These are phyloP conservation scores for Strigamia crassipes DNA, from an alignment of 2,888 invertebrate genomes.

Conservation along the genomic window DNA sequence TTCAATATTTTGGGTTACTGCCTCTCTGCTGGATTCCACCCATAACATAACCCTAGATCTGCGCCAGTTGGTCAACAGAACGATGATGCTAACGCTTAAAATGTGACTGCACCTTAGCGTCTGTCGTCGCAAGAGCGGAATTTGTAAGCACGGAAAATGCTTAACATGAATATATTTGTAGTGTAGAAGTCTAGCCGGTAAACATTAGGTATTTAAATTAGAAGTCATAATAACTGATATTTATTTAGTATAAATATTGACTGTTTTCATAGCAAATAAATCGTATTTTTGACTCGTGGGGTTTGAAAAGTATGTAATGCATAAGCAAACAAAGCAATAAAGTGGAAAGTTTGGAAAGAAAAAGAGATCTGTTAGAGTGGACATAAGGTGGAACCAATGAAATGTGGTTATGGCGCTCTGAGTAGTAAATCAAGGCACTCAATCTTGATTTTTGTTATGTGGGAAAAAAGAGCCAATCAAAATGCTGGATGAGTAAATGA, in stretches of 20 bases:
- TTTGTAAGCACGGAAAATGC: too few species aligned
- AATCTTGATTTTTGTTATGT: background rate
- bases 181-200: too few species aligned
- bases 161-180: too few species aligned
- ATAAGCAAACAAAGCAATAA: background rate
- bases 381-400: constrained; percentile 1
- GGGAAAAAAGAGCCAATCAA: background rate
- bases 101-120: too few species aligned
- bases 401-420: background rate
- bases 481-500: background rate
- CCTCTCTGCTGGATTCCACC: too few species aligned
- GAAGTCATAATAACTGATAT: background rate
- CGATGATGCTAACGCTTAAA: too few species aligned
- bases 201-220: too few species aligned
- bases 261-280: background rate
- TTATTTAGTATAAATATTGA: background rate
- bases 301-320: background rate
- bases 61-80: too few species aligned
- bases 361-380: background rate
- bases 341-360: background rate
- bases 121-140: too few species aligned
- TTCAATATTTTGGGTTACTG: too few species aligned
- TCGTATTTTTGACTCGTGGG: background rate
- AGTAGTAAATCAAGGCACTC: constrained; percentile 10
- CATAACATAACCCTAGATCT: too few species aligned